Evolutionary conservation across 2,888 invertebrate species (phyloP), one percentile per base, ranked within the genome.

Genomic region (Nymphalis c-album): DNA sequence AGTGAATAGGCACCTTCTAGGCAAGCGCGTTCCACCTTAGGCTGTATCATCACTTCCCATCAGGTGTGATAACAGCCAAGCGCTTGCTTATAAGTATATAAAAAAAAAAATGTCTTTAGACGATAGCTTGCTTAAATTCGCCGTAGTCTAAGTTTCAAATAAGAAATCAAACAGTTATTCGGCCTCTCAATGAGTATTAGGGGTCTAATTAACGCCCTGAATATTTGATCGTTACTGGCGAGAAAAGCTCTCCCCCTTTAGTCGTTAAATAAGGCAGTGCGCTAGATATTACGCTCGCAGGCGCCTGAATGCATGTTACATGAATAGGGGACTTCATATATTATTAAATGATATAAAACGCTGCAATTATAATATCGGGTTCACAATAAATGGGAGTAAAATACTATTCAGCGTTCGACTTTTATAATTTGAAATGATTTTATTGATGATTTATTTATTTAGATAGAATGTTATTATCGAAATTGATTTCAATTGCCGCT

Each of bases 141-240:
- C 51, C 20, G 16, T 51, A 51, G 20, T 51, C 16, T 26, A 51
- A 51, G 22, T 22, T 51, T 22, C 26, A 51, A 22, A 22, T 51
- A 55, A 55, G 55, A 55, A 55, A 55, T 55, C 26, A 55, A 55
- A 35, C 35, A 55, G 55, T 31, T 31, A 55, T 55, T 55, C 26
- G 35, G 31, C 40, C 18, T 20, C 65, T 60, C 35, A 55, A 64
- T 64, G 60, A 51, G 60, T 60, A 65, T 60, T 65, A 60, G 60
- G 60, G 53, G 60, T 46, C 63, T 69, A 69, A 69, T 69, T 69
- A 67, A 61, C 69, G 60, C 63, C 50, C 50, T 66, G 66, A 61
- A 69, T 69, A 69, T 69, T 67, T 69, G 57, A 61, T 57, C 60
- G 60, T 69, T 63, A 63, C 59, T 67, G 63, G 67, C 60, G 66